Evolutionary conservation across 2,888 invertebrate species (phyloP).

Genomic region (Scelioninae gen. 1): DNA sequence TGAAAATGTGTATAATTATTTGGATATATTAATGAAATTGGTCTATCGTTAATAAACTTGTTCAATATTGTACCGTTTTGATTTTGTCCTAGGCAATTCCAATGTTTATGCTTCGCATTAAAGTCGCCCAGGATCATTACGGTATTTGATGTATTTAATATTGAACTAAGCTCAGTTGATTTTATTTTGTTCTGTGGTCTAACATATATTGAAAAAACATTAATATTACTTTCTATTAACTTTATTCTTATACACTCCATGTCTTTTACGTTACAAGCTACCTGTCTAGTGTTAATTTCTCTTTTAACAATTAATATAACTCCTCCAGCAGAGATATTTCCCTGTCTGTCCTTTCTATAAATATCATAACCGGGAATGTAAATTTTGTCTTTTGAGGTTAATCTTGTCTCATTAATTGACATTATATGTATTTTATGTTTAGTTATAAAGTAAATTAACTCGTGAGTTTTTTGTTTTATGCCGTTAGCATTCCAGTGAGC

Average conservation of each 20-base stretch:
- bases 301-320: too few species aligned
- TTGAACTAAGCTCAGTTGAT: not conserved
- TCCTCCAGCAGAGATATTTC: too few species aligned
- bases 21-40: not conserved
- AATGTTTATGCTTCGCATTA: not conserved
- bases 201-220: not conserved
- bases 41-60: not conserved
- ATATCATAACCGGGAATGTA: too few species aligned
- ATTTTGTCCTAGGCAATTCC: not conserved
- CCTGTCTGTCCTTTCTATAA: too few species aligned
- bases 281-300: too few species aligned
- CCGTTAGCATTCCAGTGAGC: constrained; percentile 5
- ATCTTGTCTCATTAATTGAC: constrained; percentile 6
- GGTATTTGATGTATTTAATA: not conserved
- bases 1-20: not conserved
- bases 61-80: not conserved
- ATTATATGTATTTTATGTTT: not conserved
- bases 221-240: not conserved
- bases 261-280: too few species aligned
- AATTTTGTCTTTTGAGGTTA: not conserved
- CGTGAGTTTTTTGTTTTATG: not conserved
- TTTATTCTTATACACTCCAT: not conserved
- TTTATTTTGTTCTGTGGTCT: not conserved
- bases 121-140: constrained; percentile 6
- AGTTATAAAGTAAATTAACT: not conserved